phyloP scores from a whole-genome alignment of 2,113 vertebrate genomes.

The Chlorodrepanis virens region DNA sequence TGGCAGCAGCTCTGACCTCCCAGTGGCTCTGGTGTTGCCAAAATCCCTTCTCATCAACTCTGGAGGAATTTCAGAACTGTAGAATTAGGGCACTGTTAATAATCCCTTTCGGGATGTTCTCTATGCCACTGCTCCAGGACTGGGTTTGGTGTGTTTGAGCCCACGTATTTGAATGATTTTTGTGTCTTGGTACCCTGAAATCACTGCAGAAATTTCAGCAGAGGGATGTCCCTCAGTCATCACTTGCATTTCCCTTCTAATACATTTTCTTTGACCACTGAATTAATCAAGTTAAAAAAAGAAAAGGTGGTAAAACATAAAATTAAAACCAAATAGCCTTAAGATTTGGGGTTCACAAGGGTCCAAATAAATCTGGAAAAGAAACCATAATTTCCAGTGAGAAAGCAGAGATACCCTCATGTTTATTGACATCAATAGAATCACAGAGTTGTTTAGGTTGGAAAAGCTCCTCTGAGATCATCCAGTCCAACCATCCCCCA shows the following conservation, averaged over 20 bases:
- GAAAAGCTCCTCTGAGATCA: not conserved
- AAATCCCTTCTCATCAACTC: not conserved
- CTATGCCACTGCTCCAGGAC: not conserved
- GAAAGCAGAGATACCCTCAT: not conserved
- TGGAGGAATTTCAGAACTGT: not conserved
- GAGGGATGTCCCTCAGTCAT: not conserved
- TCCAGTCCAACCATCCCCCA: rapidly evolving
- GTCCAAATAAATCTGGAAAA: not conserved
- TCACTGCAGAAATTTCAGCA: not conserved
- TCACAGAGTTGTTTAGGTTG: not conserved
- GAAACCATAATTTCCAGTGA: not conserved
- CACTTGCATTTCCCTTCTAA: not conserved
- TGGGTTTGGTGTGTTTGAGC: not conserved
- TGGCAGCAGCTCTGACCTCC: not conserved
- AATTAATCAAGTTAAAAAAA: not conserved
- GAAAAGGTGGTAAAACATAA: not conserved
- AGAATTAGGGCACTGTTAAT: not conserved
- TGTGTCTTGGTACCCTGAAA: not conserved
- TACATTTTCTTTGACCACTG: not conserved
- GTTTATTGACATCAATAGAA: not conserved
- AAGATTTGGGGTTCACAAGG: rapidly evolving
- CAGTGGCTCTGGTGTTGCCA: not conserved
- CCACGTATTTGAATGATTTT: rapidly evolving
- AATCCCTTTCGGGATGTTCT: not conserved
- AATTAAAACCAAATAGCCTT: not conserved